Evolutionary conservation across 2,797 vertebrate genomes (phyloP).

Genomic region (Trichosurus vulpecula): DNA sequence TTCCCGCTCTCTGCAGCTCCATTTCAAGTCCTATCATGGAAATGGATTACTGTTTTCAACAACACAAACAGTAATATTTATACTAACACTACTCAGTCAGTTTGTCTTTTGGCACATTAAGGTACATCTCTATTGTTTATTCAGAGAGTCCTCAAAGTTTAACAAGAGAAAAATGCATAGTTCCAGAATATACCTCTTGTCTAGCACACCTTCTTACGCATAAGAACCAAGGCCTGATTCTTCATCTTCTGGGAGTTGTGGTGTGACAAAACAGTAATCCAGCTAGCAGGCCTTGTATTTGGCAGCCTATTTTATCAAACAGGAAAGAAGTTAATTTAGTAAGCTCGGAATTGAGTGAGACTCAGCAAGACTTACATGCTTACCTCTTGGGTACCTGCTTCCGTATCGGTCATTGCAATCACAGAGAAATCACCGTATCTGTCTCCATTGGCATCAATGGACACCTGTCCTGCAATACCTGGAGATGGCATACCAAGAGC

Average conservation of each 20-base stretch:
- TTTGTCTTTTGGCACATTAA: constrained; percentile 7
- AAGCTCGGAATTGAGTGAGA: neutral
- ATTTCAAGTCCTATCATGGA: neutral
- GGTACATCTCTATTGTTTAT: neutral
- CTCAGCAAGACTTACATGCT: constrained; percentile 36
- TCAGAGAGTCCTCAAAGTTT: neutral
- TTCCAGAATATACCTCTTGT: neutral
- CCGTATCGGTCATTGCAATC: constrained; percentile 93
- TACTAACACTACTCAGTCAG: neutral
- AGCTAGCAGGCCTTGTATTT: neutral
- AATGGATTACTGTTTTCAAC: neutral
- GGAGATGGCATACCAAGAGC: constrained; percentile 82
- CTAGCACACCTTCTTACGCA: rapidly evolving
- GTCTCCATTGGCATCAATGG: constrained; percentile 95
- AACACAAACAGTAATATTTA: neutral
- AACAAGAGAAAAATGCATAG: neutral
- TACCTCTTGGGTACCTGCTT: constrained; percentile 95
- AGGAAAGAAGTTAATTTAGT: neutral
- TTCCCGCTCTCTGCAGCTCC: neutral
- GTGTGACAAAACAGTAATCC: neutral
- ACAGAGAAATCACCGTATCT: constrained; percentile 96
- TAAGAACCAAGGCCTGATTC: neutral
- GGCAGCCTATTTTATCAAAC: neutral
- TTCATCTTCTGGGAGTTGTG: neutral
- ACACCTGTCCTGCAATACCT: constrained; percentile 98